These are phyloP conservation scores for Polyploca ridens DNA, from an alignment of 2,888 invertebrate species.

Conservation along the genomic window DNA sequence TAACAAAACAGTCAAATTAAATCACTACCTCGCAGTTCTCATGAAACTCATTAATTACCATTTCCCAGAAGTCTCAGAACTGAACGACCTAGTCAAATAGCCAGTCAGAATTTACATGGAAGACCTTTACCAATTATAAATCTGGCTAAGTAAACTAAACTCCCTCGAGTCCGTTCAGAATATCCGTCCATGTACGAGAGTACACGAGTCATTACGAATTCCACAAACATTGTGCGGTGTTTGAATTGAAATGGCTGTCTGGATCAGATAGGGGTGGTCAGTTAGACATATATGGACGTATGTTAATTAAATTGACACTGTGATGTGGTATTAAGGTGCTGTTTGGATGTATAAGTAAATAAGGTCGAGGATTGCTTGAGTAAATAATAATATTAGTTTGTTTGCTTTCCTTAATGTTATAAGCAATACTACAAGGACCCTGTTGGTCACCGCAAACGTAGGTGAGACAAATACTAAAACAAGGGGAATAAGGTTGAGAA, in stretches of 20 bases:
- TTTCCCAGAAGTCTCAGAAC: background rate
- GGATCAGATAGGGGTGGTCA: slow-evolving; percentile 1
- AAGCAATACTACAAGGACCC: too few species aligned
- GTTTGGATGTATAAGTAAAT: background rate
- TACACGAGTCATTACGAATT: background rate
- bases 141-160: slow-evolving; percentile 1
- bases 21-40: too few species aligned
- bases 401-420: too few species aligned
- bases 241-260: slow-evolving; percentile 1
- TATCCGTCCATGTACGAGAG: background rate
- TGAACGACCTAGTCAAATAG: background rate
- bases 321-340: background rate
- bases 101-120: background rate
- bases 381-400: background rate
- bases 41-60: background rate
- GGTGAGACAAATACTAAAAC: too few species aligned
- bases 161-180: background rate
- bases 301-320: background rate
- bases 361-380: too few species aligned
- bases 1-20: too few species aligned
- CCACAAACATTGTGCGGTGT: background rate
- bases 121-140: background rate
- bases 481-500: too few species aligned
- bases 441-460: too few species aligned
- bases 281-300: background rate